Conservation (phyloP, 2,888 invertebrate genomes). For the Drosophila ezoana region DNA sequence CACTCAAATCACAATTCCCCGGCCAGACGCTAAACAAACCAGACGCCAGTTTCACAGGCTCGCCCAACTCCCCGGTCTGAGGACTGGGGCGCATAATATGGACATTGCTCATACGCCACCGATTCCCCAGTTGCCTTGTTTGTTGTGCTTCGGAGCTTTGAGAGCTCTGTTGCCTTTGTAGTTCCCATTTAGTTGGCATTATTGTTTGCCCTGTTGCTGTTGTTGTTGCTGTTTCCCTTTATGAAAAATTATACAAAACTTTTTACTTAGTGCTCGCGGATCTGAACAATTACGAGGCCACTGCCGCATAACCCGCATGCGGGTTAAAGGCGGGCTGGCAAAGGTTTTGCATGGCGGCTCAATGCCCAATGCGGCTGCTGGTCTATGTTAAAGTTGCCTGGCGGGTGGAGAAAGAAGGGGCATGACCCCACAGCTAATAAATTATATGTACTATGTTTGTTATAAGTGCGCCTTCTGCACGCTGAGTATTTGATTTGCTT, state of each 20-base stretch:
- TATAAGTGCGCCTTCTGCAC: constrained; percentile 40
- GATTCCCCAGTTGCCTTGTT: constrained; percentile 63
- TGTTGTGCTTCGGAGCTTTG: constrained; percentile 29
- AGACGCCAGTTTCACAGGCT: not conserved
- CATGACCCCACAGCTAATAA: constrained; percentile 50
- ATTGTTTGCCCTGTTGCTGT: constrained; percentile 33
- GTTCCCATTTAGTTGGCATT: constrained; percentile 46
- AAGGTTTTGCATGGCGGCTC: constrained; percentile 36
- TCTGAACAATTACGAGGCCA: constrained; percentile 68
- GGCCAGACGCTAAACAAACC: not conserved
- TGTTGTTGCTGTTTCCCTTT: constrained; percentile 43
- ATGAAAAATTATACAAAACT: constrained; percentile 76
- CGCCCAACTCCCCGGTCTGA: constrained; percentile 1
- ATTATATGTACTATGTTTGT: constrained; percentile 50
- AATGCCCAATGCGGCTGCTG: constrained; percentile 38
- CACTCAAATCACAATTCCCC: constrained; percentile 5
- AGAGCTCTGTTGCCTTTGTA: constrained; percentile 31
- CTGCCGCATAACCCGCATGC: constrained; percentile 16
- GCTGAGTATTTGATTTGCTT: constrained; percentile 46
- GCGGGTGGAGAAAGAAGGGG: not conserved
- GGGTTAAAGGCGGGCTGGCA: not conserved
- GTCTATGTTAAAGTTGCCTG: constrained; percentile 8
- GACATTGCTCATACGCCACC: constrained; percentile 64
- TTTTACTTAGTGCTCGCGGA: constrained; percentile 70
- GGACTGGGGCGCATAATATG: constrained; percentile 49